A percentile compares a stretch with the other conserved stretches of the same genome.
Evolutionary conservation across 2,113 vertebrate species (phyloP).

Genomic region (Sphyrna mokarran): DNA sequence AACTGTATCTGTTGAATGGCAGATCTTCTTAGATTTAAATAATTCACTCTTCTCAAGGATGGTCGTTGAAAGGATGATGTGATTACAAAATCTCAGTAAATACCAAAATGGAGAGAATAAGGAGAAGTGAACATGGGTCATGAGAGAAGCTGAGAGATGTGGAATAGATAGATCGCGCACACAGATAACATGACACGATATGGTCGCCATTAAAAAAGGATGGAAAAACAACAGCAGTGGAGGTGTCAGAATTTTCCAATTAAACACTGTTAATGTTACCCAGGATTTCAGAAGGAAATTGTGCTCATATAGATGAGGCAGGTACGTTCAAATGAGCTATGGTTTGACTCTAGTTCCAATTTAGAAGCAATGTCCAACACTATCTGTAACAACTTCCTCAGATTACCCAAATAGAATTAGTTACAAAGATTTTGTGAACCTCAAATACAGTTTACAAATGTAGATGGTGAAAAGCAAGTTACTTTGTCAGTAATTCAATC

Average conservation of each 20-base stretch:
- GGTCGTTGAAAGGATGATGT: background rate
- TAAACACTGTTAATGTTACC: slow-evolving; percentile 23
- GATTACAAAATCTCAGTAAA: background rate
- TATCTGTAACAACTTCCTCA: background rate
- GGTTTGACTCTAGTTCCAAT: background rate
- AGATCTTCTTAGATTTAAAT: slow-evolving; percentile 32
- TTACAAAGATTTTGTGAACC: background rate
- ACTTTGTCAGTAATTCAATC: background rate
- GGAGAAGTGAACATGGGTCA: background rate
- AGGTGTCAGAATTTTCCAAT: background rate
- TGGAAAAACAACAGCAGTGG: background rate
- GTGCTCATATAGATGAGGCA: background rate
- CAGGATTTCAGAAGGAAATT: slow-evolving; percentile 3
- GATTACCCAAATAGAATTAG: background rate
- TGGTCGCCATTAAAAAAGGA: background rate
- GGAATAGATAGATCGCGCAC: background rate
- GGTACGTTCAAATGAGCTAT: slow-evolving; percentile 33
- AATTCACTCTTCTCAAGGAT: slow-evolving; percentile 18
- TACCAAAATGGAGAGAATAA: slow-evolving; percentile 10
- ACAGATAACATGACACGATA: background rate
- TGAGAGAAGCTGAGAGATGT: slow-evolving; percentile 15
- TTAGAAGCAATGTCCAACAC: background rate
- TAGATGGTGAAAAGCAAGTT: background rate
- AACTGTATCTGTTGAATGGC: slow-evolving; percentile 38
- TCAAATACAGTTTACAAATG: background rate